These are phyloP conservation scores for Heliocidaris erythrogramma DNA, from an alignment of 35 echinoderm and acorn worm genomes.

Conservation along the genomic window DNA sequence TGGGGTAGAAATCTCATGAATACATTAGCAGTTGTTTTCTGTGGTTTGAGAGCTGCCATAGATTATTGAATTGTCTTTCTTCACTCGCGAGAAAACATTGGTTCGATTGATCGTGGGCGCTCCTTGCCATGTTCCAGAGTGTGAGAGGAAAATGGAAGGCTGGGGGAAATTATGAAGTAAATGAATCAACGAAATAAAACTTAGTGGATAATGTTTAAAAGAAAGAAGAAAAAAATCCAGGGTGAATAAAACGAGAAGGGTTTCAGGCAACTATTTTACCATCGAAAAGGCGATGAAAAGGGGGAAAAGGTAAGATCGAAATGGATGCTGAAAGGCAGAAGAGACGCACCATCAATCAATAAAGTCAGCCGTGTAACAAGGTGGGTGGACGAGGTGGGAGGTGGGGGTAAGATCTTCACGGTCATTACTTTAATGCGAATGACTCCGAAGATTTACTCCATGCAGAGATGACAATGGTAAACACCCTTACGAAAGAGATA, in stretches of 20 bases:
- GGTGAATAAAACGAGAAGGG: neutral
- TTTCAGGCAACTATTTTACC: neutral
- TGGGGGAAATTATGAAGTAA: neutral
- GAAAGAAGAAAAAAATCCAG: neutral
- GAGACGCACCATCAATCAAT: neutral
- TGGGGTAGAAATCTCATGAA: constrained; percentile 14
- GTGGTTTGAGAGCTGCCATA: constrained; percentile 32
- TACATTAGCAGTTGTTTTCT: constrained; percentile 33
- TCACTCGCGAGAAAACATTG: constrained; percentile 20
- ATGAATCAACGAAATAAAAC: neutral
- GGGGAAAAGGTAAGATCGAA: neutral
- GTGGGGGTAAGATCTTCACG: neutral
- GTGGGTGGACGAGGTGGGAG: neutral
- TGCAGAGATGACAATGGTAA: neutral
- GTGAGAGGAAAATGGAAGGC: neutral
- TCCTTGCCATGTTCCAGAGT: neutral
- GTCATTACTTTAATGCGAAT: neutral
- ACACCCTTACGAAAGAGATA: neutral
- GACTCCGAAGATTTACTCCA: neutral
- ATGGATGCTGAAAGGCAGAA: neutral
- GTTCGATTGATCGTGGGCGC: constrained; percentile 22
- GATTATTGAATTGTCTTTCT: constrained; percentile 24
- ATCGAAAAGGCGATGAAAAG: neutral
- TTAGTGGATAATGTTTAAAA: neutral
- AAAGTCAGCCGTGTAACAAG: neutral